A percentile compares a stretch with the other conserved stretches of the same genome.
Conservation (phyloP, 2,888 invertebrate species). For the Sarcophaga rosellei region DNA sequence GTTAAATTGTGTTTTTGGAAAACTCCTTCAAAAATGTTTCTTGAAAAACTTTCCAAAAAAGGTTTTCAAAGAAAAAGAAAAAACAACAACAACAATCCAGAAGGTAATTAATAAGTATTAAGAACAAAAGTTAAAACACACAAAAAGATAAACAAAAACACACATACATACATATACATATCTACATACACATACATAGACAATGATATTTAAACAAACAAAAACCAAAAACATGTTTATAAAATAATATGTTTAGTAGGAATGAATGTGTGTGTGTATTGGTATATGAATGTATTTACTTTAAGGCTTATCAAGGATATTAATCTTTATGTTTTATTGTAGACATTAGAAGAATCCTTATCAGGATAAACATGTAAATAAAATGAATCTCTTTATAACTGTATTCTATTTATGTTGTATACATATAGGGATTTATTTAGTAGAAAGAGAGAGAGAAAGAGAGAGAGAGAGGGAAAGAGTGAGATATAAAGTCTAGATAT, state of each 20-base stretch:
- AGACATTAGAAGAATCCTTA: constrained; percentile 61
- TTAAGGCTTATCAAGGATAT: constrained; percentile 62
- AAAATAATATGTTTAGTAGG: too few relatives aligned
- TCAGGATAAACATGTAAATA: constrained; percentile 13
- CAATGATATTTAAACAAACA: neutral
- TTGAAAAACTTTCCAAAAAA: constrained; percentile 13
- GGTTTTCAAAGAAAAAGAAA: neutral
- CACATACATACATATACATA: neutral
- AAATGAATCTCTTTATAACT: neutral
- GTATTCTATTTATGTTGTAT: neutral
- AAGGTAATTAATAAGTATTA: constrained; percentile 67
- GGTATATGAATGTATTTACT: neutral
- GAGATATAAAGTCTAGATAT: too few relatives aligned
- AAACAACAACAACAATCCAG: too few relatives aligned
- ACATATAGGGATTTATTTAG: too few relatives aligned
- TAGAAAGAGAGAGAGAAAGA: too few relatives aligned
- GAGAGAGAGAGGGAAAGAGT: too few relatives aligned
- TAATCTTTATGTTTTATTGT: constrained; percentile 56
- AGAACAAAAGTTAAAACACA: constrained; percentile 54
- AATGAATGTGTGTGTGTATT: neutral
- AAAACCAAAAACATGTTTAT: neutral
- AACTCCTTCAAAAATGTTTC: neutral
- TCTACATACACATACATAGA: neutral
- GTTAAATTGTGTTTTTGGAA: constrained; percentile 2
- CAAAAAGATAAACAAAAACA: constrained; percentile 27